Evolutionary conservation across 2,113 vertebrate species (phyloP).

Genomic region (Crotophaga sulcirostris): DNA sequence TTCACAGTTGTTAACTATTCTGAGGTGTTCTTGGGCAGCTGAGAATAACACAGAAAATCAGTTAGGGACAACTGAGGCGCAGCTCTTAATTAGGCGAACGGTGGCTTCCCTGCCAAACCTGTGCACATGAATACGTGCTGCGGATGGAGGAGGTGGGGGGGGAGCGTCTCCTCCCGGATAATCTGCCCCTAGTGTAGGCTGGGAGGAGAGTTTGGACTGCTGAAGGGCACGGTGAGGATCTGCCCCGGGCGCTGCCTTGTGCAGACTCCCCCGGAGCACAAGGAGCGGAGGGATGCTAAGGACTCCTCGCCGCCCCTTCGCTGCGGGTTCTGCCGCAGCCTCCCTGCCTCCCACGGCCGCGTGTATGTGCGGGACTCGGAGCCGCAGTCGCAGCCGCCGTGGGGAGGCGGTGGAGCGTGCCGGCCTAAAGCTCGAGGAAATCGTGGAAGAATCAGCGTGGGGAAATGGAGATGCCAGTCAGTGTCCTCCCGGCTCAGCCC

Average conservation of each 20-base stretch:
- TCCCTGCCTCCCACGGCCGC: too few relatives aligned
- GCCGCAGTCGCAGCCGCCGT: fast-evolving
- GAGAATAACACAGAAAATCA: background rate
- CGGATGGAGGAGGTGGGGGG: too few relatives aligned
- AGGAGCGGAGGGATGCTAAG: fast-evolving
- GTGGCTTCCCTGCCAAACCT: background rate
- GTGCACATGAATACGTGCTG: fast-evolving
- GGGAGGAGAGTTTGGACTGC: background rate
- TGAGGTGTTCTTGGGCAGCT: background rate
- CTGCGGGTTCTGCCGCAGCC: too few relatives aligned
- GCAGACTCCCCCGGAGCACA: fast-evolving
- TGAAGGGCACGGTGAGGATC: background rate
- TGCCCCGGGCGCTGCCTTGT: fast-evolving
- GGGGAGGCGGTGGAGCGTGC: background rate
- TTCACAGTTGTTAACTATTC: background rate
- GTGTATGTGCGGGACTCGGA: fast-evolving
- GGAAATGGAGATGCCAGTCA: background rate
- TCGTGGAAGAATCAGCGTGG: background rate
- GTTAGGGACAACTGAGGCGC: too few relatives aligned
- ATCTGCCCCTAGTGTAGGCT: background rate
- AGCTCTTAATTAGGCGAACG: background rate
- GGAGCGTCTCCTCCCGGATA: background rate
- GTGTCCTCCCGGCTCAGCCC: background rate
- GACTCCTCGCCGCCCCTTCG: fast-evolving
- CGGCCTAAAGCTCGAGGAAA: background rate